Evolutionary conservation across 1,140 invertebrate species (phyloP), one percentile per base, ranked within the genome.

Genomic region (Pseudomyrmex flavicornis): DNA sequence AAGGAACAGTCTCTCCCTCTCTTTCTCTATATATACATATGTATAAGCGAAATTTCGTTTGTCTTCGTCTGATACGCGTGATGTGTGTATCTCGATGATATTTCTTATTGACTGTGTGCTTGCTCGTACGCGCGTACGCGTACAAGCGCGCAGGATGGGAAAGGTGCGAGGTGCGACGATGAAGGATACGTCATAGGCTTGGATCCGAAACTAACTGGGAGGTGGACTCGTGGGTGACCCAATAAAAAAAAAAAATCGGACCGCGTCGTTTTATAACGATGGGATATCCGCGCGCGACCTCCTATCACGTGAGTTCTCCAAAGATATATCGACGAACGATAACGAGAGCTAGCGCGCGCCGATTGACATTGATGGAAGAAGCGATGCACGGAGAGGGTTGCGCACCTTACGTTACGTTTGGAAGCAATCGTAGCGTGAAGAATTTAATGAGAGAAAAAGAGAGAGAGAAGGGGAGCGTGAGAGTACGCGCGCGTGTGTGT

Each of bases 401-500:
- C 48, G 17, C 76, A 72, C 66, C 44, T 80, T 70, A 50, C 76
- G 65, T 69, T 79, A 59, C 44, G 54, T 80, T 80, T 70, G 76
- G 66, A 80, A 80, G 76, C 66, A 50, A 72, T 80, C 76, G 66
- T 72, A 72, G 66, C 46, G 65, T 48, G 35, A 70, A 79, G 52
- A 79, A 79, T 20, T 35, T 35, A 35, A 35, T 65, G 15, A 48
- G 15, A 48, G 20, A 22, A 2, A 26, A 26, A 26, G 22, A 26
- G 2, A 26, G 2, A 26, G 26, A 9, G 58, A 82, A 59, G 48
- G 48, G 12, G 26, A 70, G 79, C 63, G 63, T 73, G 79, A 65
- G 74, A 75, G 79, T 63, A 74, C 79, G 79, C 69, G 70, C 26
- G 26, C 22, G 79, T 46, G 75, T 75, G 79, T 63, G 62, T 63